phyloP scores from a whole-genome alignment of 1,140 invertebrate species.

The Colletes latitarsis region DNA sequence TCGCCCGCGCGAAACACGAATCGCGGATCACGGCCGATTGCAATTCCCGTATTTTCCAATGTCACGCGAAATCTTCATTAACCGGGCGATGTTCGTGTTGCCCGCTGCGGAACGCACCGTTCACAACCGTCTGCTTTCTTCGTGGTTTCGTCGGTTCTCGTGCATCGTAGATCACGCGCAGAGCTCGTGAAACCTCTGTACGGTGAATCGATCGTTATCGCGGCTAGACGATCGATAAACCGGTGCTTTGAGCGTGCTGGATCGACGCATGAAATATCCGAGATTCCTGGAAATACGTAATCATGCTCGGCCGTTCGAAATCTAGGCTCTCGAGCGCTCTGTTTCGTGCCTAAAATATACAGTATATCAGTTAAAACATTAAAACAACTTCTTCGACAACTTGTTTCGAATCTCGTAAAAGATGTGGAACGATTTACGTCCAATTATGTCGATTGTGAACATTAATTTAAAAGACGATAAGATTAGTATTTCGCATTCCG shows the following conservation, averaged over 20 bases:
- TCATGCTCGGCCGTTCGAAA: not conserved
- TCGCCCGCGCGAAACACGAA: not conserved
- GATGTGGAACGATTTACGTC: no score
- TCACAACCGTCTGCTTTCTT: not conserved
- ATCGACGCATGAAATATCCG: not conserved
- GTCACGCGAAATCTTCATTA: conserved; percentile 38
- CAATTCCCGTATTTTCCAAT: not conserved
- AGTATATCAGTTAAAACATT: no score
- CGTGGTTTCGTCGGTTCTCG: conserved; percentile 20
- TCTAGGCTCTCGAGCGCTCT: not conserved
- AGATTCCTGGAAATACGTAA: conserved; percentile 12
- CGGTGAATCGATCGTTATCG: not conserved
- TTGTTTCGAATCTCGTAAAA: no score
- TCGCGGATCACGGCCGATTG: conserved; percentile 7
- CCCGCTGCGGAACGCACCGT: not conserved
- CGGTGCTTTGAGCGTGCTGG: not conserved
- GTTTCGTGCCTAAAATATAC: not conserved
- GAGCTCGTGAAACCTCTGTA: not conserved
- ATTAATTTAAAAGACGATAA: no score
- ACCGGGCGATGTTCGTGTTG: conserved; percentile 10
- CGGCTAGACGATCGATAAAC: not conserved
- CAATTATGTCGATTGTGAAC: no score
- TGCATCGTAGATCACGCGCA: not conserved
- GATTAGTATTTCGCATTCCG: no score
- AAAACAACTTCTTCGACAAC: no score